phyloP scores from a whole-genome alignment of 2,797 vertebrate species.

The Chromis chromis region DNA sequence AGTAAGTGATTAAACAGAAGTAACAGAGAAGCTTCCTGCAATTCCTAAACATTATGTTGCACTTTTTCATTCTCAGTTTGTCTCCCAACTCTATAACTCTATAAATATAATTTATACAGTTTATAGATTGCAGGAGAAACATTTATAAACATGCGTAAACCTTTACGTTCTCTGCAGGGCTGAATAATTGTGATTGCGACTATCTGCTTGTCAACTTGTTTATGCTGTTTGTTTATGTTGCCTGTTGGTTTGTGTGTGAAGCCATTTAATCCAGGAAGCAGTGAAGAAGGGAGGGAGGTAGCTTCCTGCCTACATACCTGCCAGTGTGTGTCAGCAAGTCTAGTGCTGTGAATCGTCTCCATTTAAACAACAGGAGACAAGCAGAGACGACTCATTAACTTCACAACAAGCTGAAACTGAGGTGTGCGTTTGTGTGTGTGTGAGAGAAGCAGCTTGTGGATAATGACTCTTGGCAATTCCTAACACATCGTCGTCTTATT shows the following conservation, averaged over 20 bases:
- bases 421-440: slow-evolving; percentile 22
- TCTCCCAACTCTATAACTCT: too few species aligned
- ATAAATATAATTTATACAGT: too few species aligned
- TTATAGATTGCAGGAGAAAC: too few species aligned
- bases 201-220: slow-evolving; percentile 7
- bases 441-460: slow-evolving; percentile 38
- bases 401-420: slow-evolving; percentile 66
- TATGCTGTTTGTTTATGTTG: slow-evolving; percentile 6
- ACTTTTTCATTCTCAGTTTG: too few species aligned
- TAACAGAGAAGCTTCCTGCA: too few species aligned
- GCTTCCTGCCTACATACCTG: slow-evolving; percentile 57
- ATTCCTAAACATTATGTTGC: too few species aligned
- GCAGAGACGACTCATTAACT: slow-evolving; percentile 71
- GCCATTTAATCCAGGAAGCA: slow-evolving; percentile 53
- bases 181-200: too few species aligned
- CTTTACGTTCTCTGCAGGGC: too few species aligned
- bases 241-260: slow-evolving; percentile 27
- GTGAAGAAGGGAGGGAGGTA: slow-evolving; percentile 16
- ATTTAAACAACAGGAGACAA: slow-evolving; percentile 74
- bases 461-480: slow-evolving; percentile 67
- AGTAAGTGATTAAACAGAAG: not conserved
- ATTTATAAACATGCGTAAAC: too few species aligned
- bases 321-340: slow-evolving; percentile 63
- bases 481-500: slow-evolving; percentile 69
- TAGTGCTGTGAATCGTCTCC: slow-evolving; percentile 55